phyloP scores from a whole-genome alignment of 2,113 vertebrate species.

The Eulemur rufifrons region DNA sequence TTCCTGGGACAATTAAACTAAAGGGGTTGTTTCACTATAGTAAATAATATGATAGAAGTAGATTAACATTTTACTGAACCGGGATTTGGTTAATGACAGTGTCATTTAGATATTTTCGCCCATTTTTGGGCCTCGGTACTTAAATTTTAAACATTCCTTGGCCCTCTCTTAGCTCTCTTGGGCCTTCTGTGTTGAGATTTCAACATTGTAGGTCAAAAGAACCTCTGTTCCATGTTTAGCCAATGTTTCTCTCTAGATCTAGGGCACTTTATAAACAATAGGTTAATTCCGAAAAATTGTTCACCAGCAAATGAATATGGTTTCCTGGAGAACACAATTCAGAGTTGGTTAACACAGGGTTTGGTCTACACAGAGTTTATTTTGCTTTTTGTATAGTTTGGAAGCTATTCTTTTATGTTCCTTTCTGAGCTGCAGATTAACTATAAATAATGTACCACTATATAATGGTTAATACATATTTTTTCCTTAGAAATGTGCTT shows the following conservation, averaged over 20 bases:
- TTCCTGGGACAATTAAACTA: not conserved
- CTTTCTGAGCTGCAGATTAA: slow-evolving; percentile 64
- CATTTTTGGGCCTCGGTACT: slow-evolving; percentile 5
- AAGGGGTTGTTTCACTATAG: not conserved
- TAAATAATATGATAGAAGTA: not conserved
- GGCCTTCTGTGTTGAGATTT: slow-evolving; percentile 52
- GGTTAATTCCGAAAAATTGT: slow-evolving; percentile 74
- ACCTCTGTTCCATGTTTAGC: not conserved
- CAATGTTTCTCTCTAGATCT: slow-evolving; percentile 69
- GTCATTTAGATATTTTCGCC: not conserved
- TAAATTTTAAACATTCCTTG: not conserved
- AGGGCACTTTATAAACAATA: slow-evolving; percentile 69
- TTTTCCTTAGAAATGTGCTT: slow-evolving; percentile 57
- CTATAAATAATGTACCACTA: slow-evolving; percentile 55
- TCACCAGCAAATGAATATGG: slow-evolving; percentile 60
- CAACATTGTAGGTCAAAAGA: slow-evolving; percentile 40
- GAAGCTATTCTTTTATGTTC: slow-evolving; percentile 74
- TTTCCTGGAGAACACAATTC: slow-evolving; percentile 58
- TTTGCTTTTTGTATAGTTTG: slow-evolving; percentile 73
- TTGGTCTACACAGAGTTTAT: slow-evolving; percentile 67
- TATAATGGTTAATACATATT: slow-evolving; percentile 57
- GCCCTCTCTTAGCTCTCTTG: slow-evolving; percentile 42
- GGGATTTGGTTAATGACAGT: slow-evolving; percentile 13
- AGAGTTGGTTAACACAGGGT: slow-evolving; percentile 64
- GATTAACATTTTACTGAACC: not conserved